A percentile compares a stretch with the other conserved stretches of the same genome.
phyloP scores from a whole-genome alignment of 2,797 vertebrate genomes.

The Morus bassanus region DNA sequence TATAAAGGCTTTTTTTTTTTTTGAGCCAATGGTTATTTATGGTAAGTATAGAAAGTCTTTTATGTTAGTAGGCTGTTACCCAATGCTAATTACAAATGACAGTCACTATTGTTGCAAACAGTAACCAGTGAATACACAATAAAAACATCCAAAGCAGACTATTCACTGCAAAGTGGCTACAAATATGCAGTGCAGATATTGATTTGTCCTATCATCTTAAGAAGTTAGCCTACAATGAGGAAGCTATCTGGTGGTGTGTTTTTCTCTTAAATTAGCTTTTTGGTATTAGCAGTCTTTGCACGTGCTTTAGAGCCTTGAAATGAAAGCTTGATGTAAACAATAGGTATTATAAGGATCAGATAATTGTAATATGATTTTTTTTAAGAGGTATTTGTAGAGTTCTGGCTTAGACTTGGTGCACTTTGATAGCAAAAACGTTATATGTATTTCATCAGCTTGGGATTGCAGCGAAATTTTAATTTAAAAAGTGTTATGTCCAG shows the following conservation, averaged over 20 bases:
- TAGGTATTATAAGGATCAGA: background rate
- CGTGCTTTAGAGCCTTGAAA: background rate
- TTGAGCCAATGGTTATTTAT: background rate
- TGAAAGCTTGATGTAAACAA: background rate
- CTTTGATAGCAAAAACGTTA: background rate
- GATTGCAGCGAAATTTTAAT: background rate
- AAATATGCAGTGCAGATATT: background rate
- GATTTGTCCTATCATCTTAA: background rate
- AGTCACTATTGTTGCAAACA: background rate
- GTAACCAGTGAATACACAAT: slow-evolving; percentile 4
- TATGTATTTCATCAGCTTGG: background rate
- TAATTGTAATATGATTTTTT: background rate
- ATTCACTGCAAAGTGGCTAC: background rate
- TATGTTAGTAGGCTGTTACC: background rate
- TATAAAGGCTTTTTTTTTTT: background rate
- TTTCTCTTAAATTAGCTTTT: background rate
- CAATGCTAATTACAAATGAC: background rate
- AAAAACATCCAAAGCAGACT: background rate
- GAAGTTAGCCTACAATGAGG: background rate
- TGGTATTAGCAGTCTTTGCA: background rate
- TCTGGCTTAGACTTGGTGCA: background rate
- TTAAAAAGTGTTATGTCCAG: background rate
- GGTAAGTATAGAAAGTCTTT: background rate
- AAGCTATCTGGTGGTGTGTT: background rate
- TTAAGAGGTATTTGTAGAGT: background rate